These are phyloP conservation scores for Myotis planiceps DNA, from an alignment of 2,797 vertebrate species.

Conservation along the genomic window DNA sequence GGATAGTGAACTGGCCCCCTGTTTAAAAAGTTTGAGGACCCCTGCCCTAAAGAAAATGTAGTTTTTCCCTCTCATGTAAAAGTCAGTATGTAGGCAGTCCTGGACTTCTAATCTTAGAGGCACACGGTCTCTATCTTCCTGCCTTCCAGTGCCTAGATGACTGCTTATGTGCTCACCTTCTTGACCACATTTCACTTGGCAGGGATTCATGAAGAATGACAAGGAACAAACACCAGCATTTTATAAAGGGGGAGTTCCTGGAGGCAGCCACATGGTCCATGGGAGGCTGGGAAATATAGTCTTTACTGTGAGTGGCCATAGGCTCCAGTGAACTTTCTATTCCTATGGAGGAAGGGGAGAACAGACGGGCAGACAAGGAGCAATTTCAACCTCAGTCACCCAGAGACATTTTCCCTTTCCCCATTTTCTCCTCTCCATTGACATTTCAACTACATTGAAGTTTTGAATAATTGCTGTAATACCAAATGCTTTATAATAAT, in stretches of 20 bases:
- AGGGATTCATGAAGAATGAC: not conserved
- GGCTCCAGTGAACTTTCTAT: not conserved
- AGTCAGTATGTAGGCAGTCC: not conserved
- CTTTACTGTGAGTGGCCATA: not conserved
- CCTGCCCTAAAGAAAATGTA: not conserved
- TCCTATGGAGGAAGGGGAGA: not conserved
- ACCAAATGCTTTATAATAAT: not conserved
- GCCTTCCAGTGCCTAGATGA: not conserved
- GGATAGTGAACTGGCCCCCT: too few species aligned
- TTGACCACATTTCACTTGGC: not conserved
- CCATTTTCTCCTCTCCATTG: not conserved
- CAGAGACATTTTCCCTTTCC: not conserved
- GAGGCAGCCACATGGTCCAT: not conserved
- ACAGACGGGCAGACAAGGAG: not conserved
- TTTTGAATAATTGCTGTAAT: not conserved
- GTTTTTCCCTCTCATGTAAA: not conserved
- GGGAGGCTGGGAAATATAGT: not conserved
- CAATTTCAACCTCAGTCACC: not conserved
- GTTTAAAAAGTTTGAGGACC: too few species aligned
- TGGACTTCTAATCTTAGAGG: accelerated
- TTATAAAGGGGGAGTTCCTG: not conserved
- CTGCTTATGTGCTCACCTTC: not conserved
- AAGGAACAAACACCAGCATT: not conserved
- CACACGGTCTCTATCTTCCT: not conserved
- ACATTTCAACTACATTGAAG: not conserved